phyloP scores from a whole-genome alignment of 2,113 vertebrate genomes.

The Pterocles gutturalis region DNA sequence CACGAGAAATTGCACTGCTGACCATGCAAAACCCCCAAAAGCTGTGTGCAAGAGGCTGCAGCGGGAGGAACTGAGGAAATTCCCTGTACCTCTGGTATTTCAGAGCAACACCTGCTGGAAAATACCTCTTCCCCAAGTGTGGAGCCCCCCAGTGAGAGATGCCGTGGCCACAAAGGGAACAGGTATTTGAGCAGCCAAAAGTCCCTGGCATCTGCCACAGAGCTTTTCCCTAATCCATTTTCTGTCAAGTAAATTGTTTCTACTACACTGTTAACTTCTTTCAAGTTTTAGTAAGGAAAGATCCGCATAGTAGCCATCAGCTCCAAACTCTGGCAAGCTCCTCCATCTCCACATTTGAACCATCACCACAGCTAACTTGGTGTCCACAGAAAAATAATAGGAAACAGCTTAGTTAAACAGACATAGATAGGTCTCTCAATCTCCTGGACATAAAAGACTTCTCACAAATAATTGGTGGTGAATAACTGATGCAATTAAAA shows the following conservation, averaged over 20 bases:
- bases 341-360: not conserved
- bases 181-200: not conserved
- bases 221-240: not conserved
- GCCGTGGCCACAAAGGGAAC: not conserved
- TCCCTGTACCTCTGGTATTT: not conserved
- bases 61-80: not conserved
- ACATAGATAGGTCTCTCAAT: not conserved
- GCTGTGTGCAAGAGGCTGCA: not conserved
- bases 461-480: not conserved
- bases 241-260: not conserved
- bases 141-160: not conserved
- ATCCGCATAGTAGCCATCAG: not conserved
- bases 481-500: constrained; percentile 46
- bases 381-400: not conserved
- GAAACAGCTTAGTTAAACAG: not conserved
- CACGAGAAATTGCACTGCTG: not conserved
- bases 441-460: not conserved
- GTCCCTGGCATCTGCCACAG: not conserved
- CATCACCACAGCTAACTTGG: not conserved
- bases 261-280: not conserved
- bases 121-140: not conserved
- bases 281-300: not conserved
- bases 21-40: not conserved
- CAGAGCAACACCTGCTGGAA: not conserved
- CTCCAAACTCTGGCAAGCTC: rapidly evolving